Evolutionary conservation across 2,797 vertebrate species (phyloP).

Genomic region (Eospalax fontanierii): DNA sequence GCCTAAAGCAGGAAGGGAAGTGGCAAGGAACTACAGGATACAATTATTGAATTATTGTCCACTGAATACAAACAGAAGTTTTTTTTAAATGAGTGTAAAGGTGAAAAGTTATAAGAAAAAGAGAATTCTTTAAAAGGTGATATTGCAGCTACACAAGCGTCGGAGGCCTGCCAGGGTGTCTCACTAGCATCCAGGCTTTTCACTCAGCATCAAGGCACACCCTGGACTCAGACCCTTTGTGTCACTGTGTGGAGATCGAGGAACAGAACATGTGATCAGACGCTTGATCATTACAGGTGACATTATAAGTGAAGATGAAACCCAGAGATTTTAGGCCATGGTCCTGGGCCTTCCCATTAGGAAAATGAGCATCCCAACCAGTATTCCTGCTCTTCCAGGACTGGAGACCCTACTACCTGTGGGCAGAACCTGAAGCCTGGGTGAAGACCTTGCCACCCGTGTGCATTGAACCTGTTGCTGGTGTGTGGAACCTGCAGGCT

Average conservation of each 20-base stretch:
- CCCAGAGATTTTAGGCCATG: neutral
- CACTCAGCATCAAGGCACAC: neutral
- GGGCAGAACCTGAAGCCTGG: too few species aligned
- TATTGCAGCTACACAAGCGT: rapidly evolving
- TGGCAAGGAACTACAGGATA: neutral
- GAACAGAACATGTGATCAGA: neutral
- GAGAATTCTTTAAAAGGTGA: neutral
- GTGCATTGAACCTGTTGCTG: too few species aligned
- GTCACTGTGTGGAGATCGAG: rapidly evolving
- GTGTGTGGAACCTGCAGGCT: neutral
- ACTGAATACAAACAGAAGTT: neutral
- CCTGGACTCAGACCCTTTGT: rapidly evolving
- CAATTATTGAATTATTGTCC: neutral
- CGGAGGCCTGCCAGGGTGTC: neutral
- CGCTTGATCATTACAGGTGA: too few species aligned
- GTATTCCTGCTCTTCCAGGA: too few species aligned
- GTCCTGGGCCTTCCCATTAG: too few species aligned
- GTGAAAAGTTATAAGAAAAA: neutral
- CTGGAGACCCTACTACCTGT: too few species aligned
- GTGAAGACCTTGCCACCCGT: too few species aligned
- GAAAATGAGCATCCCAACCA: too few species aligned
- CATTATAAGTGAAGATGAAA: neutral
- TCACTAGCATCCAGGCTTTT: neutral
- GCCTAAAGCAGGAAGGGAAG: neutral
- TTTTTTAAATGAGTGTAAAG: neutral